Conservation (phyloP, 1,140 invertebrate species). For the Lasioglossum albipes region DNA sequence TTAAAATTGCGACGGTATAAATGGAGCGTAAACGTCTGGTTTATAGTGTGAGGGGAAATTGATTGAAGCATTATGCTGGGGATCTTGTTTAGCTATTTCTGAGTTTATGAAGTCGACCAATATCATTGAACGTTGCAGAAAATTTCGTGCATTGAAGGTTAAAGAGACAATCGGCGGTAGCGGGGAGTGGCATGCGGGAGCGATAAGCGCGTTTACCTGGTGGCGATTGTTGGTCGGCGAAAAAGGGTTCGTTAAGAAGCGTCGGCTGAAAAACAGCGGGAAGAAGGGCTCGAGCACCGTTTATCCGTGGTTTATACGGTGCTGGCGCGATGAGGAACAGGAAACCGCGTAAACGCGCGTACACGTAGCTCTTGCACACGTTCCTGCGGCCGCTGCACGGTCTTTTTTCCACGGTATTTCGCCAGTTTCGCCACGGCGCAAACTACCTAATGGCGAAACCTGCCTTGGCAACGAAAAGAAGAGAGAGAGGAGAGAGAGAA, state of each 20-base stretch:
- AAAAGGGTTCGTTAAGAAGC: background rate
- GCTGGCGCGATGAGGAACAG: background rate
- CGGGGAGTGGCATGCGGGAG: too few species aligned
- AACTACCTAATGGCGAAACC: conserved; percentile 53
- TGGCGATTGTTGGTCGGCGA: background rate
- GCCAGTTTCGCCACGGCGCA: conserved; percentile 35
- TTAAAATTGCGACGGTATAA: too few species aligned
- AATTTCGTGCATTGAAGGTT: too few species aligned
- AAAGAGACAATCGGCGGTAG: too few species aligned
- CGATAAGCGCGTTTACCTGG: background rate
- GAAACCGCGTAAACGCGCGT: conserved; percentile 7
- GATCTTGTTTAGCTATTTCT: too few species aligned
- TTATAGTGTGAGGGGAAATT: too few species aligned
- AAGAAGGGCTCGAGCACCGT: conserved; percentile 36
- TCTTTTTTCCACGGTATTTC: conserved; percentile 29
- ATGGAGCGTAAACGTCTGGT: too few species aligned
- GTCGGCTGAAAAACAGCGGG: conserved; percentile 25
- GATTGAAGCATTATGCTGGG: too few species aligned
- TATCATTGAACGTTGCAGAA: too few species aligned
- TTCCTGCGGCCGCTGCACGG: background rate
- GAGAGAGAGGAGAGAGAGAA: background rate
- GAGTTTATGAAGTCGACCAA: too few species aligned
- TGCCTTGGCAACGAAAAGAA: conserved; percentile 46
- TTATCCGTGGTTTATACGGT: conserved; percentile 47
- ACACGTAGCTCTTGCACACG: background rate